Percentiles rank a stretch among this genome's conserved stretches.
Conservation (phyloP, 2,888 invertebrate genomes). For the Meiosimyza platycephala region DNA sequence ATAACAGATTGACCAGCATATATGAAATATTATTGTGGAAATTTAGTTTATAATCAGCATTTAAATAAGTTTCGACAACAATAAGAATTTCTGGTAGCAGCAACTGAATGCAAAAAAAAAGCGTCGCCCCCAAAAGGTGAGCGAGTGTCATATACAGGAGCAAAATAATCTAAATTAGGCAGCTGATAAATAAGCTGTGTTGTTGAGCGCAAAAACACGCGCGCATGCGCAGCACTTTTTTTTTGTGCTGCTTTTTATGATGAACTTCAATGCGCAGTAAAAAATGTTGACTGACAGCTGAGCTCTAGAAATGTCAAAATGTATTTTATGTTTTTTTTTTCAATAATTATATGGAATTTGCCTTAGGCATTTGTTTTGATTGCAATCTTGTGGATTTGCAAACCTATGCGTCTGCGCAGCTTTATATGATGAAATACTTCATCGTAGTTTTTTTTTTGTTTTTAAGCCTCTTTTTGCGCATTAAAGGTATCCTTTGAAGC, state of each 20-base stretch:
- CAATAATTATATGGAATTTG: not conserved
- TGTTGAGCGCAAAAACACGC: not conserved
- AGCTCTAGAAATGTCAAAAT: not conserved
- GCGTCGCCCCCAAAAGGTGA: not conserved
- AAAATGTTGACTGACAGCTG: not conserved
- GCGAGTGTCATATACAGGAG: too few species aligned
- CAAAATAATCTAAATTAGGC: not conserved
- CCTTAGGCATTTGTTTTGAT: not conserved
- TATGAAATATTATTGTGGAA: not conserved
- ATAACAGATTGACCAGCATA: not conserved
- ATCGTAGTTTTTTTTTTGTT: too few species aligned
- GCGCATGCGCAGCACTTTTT: not conserved
- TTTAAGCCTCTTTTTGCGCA: too few species aligned
- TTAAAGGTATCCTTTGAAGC: too few species aligned
- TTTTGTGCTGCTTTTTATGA: too few species aligned
- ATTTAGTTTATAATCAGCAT: not conserved
- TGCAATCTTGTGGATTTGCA: not conserved
- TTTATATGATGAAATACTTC: not conserved
- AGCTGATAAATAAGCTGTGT: conserved; percentile 3
- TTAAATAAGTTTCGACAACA: not conserved
- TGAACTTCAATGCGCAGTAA: not conserved
- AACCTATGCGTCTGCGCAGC: not conserved
- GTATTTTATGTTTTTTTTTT: not conserved
- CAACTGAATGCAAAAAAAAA: not conserved
- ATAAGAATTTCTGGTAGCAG: not conserved